Conservation (phyloP, 2,888 invertebrate species). For the Oxytorus armatus region DNA sequence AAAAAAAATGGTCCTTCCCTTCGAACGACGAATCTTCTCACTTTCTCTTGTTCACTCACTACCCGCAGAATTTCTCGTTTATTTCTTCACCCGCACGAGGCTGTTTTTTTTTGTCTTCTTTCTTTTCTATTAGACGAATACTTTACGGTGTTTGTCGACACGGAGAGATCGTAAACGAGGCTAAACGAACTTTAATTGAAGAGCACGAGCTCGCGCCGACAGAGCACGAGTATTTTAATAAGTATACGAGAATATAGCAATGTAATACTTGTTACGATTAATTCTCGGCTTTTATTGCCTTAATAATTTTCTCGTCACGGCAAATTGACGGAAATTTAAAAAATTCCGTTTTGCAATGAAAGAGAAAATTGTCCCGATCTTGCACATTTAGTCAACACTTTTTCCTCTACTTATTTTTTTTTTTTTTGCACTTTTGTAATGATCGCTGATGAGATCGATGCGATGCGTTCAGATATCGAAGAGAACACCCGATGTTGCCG, state of each 20-base stretch:
- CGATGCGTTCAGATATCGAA: not conserved
- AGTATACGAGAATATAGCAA: slow-evolving; percentile 24
- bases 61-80: slow-evolving; percentile 45
- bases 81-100: slow-evolving; percentile 44
- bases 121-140: slow-evolving; percentile 10
- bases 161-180: slow-evolving; percentile 58
- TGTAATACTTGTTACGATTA: slow-evolving; percentile 22
- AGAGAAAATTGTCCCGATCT: not conserved
- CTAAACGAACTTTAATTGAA: slow-evolving; percentile 70
- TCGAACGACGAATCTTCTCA: not conserved
- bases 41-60: slow-evolving; percentile 17
- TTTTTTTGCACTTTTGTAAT: not conserved
- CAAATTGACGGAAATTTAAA: not conserved
- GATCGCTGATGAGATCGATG: not conserved
- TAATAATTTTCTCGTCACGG: slow-evolving; percentile 15
- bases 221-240: slow-evolving; percentile 27
- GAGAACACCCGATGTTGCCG: slow-evolving; percentile 76
- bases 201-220: slow-evolving; percentile 57
- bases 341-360: not conserved
- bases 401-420: not conserved
- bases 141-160: slow-evolving; percentile 24
- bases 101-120: slow-evolving; percentile 10
- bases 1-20: not conserved
- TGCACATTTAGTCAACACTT: slow-evolving; percentile 25
- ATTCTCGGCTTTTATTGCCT: slow-evolving; percentile 13